Evolutionary conservation across 2,888 invertebrate genomes (phyloP).

Genomic region (Eupithecia dodoneata): DNA sequence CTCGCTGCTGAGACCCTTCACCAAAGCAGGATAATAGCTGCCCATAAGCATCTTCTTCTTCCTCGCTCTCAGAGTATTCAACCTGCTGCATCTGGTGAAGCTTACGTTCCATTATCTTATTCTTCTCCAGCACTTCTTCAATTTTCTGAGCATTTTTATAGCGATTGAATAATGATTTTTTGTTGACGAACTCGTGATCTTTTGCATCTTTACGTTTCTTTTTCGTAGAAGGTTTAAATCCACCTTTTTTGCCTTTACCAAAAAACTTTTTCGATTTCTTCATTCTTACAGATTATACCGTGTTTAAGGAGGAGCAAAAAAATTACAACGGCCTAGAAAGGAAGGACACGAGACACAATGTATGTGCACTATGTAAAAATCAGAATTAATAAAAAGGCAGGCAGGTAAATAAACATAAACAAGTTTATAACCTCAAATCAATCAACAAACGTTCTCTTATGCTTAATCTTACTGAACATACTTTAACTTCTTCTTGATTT

Average conservation of each 20-base stretch:
- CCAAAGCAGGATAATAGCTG: constrained; percentile 82
- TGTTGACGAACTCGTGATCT: constrained; percentile 64
- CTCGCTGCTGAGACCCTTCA: constrained; percentile 47
- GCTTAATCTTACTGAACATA: too few species aligned
- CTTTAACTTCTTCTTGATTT: too few species aligned
- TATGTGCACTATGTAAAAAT: not conserved
- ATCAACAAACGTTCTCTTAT: too few species aligned
- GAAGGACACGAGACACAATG: not conserved
- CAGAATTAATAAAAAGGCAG: not conserved
- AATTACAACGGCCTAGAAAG: not conserved
- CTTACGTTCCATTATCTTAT: constrained; percentile 67
- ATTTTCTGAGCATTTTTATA: constrained; percentile 78
- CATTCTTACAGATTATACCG: constrained; percentile 48
- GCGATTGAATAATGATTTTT: constrained; percentile 77
- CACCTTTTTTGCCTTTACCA: constrained; percentile 60
- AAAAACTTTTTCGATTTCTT: constrained; percentile 63
- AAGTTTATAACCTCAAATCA: not conserved
- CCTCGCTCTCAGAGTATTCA: constrained; percentile 80
- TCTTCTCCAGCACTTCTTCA: constrained; percentile 77
- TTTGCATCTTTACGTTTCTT: constrained; percentile 60
- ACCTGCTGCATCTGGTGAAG: constrained; percentile 65
- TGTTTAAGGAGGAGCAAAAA: not conserved
- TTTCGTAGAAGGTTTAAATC: constrained; percentile 55
- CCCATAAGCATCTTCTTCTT: constrained; percentile 77
- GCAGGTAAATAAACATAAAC: not conserved